Conservation (phyloP, 2,113 vertebrate genomes). For the Platanista minor region DNA sequence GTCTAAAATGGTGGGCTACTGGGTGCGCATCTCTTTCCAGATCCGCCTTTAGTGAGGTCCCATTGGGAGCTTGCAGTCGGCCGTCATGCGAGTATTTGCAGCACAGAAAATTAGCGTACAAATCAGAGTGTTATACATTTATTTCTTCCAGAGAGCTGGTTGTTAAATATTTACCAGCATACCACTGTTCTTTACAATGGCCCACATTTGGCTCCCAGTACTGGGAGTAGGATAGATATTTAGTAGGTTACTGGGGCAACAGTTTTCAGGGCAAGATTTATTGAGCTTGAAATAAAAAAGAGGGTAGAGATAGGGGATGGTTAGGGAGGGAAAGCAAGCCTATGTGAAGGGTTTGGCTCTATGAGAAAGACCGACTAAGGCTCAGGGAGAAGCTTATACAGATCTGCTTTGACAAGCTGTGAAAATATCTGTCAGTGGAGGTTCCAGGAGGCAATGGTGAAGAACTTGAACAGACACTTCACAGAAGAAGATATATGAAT, state of each 20-base stretch:
- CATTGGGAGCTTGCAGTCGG: fast-evolving
- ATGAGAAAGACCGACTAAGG: not conserved
- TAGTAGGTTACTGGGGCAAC: not conserved
- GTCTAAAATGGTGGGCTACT: not conserved
- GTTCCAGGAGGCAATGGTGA: not conserved
- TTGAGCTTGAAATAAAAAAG: not conserved
- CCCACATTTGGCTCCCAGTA: not conserved
- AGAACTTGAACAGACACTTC: not conserved
- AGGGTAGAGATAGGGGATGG: not conserved
- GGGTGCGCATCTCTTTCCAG: not conserved
- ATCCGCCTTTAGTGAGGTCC: not conserved
- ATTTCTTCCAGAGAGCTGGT: not conserved
- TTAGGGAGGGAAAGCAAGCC: not conserved
- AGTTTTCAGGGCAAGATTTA: not conserved
- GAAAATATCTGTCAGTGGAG: too few species aligned
- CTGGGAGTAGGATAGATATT: not conserved
- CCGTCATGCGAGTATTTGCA: not conserved
- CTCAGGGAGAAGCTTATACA: not conserved
- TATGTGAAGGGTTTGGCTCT: not conserved
- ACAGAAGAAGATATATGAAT: not conserved
- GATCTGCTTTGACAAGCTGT: not conserved
- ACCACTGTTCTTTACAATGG: not conserved
- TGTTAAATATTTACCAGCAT: not conserved
- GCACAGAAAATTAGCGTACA: not conserved
- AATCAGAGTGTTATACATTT: not conserved